Conservation (phyloP, 2,888 invertebrate species). For the Bugula neritina region DNA sequence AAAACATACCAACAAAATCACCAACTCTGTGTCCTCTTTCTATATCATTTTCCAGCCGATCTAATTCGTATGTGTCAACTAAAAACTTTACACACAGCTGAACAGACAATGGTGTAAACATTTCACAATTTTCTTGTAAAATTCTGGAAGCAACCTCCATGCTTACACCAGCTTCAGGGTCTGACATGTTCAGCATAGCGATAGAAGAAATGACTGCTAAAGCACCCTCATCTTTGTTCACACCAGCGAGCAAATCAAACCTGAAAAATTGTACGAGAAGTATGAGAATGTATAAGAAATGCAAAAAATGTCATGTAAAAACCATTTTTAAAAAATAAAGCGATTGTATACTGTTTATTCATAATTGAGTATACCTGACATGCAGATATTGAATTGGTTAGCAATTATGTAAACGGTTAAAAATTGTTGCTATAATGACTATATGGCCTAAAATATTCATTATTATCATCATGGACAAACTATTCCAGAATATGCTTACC, state of each 20-base stretch:
- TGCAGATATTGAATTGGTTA: no score
- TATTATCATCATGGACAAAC: no score
- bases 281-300: no score
- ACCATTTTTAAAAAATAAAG: no score
- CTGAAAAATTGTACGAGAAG: no score
- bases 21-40: not conserved
- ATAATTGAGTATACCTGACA: no score
- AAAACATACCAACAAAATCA: not conserved
- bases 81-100: not conserved
- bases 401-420: no score
- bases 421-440: no score
- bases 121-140: not conserved
- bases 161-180: not conserved
- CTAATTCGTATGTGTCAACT: not conserved
- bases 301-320: no score
- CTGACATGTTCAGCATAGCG: not conserved
- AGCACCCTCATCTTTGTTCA: constrained; percentile 1
- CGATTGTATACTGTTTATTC: no score
- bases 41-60: not conserved
- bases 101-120: not conserved
- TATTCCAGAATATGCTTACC: no score
- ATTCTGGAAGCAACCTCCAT: not conserved
- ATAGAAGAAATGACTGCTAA: not conserved
- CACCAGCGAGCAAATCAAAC: constrained; percentile 6
- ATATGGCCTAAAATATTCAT: no score